Evolutionary conservation across 2,888 invertebrate species (phyloP).

Genomic region (Polyommatus icarus): DNA sequence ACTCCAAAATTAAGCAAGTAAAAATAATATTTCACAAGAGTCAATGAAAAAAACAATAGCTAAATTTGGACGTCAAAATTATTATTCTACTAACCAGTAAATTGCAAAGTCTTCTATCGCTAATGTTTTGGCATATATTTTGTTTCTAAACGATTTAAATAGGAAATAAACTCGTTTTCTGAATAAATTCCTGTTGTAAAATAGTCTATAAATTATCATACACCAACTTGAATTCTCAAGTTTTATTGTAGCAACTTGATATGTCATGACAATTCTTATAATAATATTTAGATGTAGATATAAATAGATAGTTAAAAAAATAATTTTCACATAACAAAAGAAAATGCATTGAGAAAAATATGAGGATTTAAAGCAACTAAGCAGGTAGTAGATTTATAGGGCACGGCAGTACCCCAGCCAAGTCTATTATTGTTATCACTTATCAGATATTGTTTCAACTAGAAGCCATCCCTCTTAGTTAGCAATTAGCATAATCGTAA

Average conservation of each 20-base stretch:
- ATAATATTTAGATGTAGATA: not conserved
- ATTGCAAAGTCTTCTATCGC: not conserved
- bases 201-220: slow-evolving; percentile 1
- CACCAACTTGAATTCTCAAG: not conserved
- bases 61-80: not conserved
- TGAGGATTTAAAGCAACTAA: not conserved
- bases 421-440: too few species aligned
- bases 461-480: too few species aligned
- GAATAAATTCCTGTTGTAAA: not conserved
- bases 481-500: not conserved
- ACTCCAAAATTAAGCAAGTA: not conserved
- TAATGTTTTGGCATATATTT: not conserved
- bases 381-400: too few species aligned
- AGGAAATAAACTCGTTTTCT: not conserved
- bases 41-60: not conserved
- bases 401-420: too few species aligned
- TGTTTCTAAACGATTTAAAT: not conserved
- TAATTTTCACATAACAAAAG: not conserved
- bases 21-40: too few species aligned
- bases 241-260: not conserved
- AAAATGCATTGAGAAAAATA: not conserved
- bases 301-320: too few species aligned
- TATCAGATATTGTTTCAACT: too few species aligned
- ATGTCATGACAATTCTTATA: not conserved
- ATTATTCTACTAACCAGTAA: not conserved